phyloP scores from a whole-genome alignment of 2,797 vertebrate genomes.

The Anableps anableps region DNA sequence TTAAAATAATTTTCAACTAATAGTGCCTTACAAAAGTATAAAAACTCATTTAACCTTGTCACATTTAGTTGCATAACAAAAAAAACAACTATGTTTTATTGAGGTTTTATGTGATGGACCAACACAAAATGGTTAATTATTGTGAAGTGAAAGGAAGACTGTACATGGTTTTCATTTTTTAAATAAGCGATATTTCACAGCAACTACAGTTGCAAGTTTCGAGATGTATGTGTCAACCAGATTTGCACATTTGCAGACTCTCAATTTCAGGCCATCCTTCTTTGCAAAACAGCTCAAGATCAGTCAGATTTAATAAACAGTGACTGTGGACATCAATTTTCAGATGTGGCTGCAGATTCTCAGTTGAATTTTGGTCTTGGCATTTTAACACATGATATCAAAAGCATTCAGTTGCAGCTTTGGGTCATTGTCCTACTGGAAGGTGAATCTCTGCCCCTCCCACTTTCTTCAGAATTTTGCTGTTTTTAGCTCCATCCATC shows the following conservation, averaged over 20 bases:
- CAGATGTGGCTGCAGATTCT: neutral
- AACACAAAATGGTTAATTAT: neutral
- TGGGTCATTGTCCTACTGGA: neutral
- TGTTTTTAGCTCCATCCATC: no score
- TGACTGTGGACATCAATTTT: neutral
- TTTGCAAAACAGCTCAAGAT: neutral
- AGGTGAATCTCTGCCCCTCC: neutral
- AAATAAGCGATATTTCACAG: neutral
- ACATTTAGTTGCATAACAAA: neutral
- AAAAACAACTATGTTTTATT: neutral
- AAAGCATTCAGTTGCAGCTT: neutral
- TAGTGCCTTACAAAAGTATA: no score
- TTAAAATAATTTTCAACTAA: no score
- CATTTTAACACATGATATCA: neutral
- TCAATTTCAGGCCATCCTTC: neutral
- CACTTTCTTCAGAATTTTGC: no score
- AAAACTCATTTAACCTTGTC: no score
- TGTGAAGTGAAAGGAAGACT: neutral
- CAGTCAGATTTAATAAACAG: neutral
- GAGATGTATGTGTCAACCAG: neutral
- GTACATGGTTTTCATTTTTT: neutral
- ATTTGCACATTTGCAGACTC: neutral
- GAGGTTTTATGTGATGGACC: neutral
- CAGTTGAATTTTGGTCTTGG: neutral
- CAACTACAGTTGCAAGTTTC: neutral